Conservation (phyloP, 1,140 invertebrate genomes). For the Mylabris phalerata region DNA sequence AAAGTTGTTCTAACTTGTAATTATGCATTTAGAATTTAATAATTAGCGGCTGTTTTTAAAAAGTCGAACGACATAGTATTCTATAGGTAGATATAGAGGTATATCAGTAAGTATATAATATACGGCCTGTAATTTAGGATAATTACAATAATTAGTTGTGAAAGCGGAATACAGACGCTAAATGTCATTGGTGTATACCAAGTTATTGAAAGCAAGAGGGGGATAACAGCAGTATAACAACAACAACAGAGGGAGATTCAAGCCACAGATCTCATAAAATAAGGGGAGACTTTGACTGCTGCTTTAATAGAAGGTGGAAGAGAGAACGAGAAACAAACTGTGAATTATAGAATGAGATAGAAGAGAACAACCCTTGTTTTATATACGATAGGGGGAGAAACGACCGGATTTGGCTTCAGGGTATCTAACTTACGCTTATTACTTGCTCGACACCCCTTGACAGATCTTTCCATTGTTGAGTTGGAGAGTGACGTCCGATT, state of each 20-base stretch:
- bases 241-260: too few relatives aligned
- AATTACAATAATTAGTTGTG: slow-evolving; percentile 13
- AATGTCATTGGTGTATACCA: slow-evolving; percentile 7
- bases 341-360: too few relatives aligned
- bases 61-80: too few relatives aligned
- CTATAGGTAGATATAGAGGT: too few relatives aligned
- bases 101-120: not conserved
- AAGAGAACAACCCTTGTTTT: too few relatives aligned
- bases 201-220: slow-evolving; percentile 1
- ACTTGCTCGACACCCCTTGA: slow-evolving; percentile 11
- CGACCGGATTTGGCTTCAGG: slow-evolving; percentile 5
- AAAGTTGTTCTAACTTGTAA: too few relatives aligned
- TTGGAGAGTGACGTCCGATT: too few relatives aligned
- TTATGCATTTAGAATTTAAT: too few relatives aligned
- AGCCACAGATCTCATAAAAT: not conserved
- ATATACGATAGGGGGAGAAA: too few relatives aligned
- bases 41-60: too few relatives aligned
- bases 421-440: slow-evolving; percentile 11
- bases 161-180: slow-evolving; percentile 12
- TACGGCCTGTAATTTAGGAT: slow-evolving; percentile 7
- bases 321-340: too few relatives aligned
- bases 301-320: too few relatives aligned
- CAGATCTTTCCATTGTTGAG: not conserved
- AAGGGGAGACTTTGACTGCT: not conserved
- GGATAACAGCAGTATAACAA: not conserved